A percentile compares a stretch with the other conserved stretches of the same genome.
These are phyloP conservation scores for Pleuronectes platessa DNA, from an alignment of 2,113 vertebrate species.

Conservation along the genomic window DNA sequence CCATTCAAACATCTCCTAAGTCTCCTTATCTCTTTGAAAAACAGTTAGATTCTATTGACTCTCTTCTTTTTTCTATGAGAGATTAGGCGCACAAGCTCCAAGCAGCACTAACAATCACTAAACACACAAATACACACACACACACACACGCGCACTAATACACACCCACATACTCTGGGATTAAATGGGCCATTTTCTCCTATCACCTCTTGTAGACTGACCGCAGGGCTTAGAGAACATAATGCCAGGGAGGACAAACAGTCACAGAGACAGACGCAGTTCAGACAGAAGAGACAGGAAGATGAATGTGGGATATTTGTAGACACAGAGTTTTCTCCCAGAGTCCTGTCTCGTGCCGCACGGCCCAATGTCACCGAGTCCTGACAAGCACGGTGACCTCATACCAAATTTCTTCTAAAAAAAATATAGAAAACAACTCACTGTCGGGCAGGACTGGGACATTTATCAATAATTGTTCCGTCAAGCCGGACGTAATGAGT, in stretches of 20 bases:
- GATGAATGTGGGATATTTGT: conserved; percentile 55
- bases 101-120: conserved; percentile 2
- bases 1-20: conserved; percentile 39
- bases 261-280: conserved; percentile 4
- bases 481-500: neutral
- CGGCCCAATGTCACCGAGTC: conserved; percentile 40
- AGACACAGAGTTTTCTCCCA: conserved; percentile 28
- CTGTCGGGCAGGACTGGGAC: neutral
- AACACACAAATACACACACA: conserved; percentile 9
- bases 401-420: neutral
- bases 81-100: conserved; percentile 37
- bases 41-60: conserved; percentile 47
- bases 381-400: conserved; percentile 20
- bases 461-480: neutral
- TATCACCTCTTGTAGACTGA: conserved; percentile 34
- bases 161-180: conserved; percentile 7
- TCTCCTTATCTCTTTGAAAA: conserved; percentile 50
- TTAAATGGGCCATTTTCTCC: conserved; percentile 38
- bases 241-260: conserved; percentile 2
- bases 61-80: conserved; percentile 25
- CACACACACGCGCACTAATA: neutral
- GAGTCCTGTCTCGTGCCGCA: conserved; percentile 19
- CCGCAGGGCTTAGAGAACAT: conserved; percentile 28
- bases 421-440: neutral
- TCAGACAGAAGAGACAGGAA: conserved; percentile 24